Evolutionary conservation across 1,140 invertebrate genomes (phyloP), one percentile per base, ranked within the genome.

Genomic region (Hormaphis cornu): DNA sequence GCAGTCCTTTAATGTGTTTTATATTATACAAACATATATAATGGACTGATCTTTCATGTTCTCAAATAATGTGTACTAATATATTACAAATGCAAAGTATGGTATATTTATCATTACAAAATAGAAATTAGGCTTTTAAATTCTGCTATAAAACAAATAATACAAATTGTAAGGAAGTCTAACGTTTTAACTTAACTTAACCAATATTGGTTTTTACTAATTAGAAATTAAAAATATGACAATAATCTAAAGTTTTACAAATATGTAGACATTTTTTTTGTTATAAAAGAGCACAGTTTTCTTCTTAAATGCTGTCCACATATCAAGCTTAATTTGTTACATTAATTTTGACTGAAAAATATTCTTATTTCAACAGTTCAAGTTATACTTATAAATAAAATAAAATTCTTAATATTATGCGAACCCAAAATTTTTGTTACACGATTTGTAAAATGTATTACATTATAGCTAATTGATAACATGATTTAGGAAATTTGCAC

Each of bases 381-480:
- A 58, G 40, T 24, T 6, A n/a, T 58, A 40, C 24, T 58, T n/a
- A 12, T 40, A 24, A 40, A 24, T 40, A 40, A 56, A 37, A 58
- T 8, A 37, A 40, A 58, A 58, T 58, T 48, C 26, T 18, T 66
- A 66, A 22, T 48, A 28, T 63, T 66, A 20, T 22, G 44, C 20
- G 61, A 66, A 50, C 44, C 50, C 44, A 35, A 48, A 1, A 35
- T 50, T 35, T 66, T 66, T 66, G 44, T 42, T 66, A 50, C 42
- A 46, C 33, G n/a, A 42, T 66, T 66, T 66, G 18, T 66, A 66
- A 48, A 66, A n/a, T n/a, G n/a, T n/a, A n/a, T 66, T 50, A 46
- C 18, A 53, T 33, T 10, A 46, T 48, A 50, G 61, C 42, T 66
- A 50, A 28, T 66, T 66, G 24, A 66, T 50, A 48, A 66, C 7